phyloP scores from a whole-genome alignment of 1,140 invertebrate genomes.

The Sminthurinus signatus region DNA sequence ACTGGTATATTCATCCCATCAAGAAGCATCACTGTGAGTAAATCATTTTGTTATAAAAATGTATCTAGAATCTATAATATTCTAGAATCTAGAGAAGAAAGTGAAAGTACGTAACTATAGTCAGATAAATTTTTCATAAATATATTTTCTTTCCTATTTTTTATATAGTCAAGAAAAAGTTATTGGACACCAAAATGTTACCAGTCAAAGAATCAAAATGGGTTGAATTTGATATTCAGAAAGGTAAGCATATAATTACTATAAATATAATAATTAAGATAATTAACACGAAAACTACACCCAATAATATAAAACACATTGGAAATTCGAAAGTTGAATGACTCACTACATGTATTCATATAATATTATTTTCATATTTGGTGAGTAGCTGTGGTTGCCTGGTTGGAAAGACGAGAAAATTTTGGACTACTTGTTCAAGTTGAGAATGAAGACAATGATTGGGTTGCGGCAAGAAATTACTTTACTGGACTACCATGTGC shows the following conservation, averaged over 20 bases:
- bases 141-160: too few relatives aligned
- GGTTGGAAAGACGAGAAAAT: slow-evolving; percentile 48
- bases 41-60: slow-evolving; percentile 6
- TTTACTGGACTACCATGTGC: slow-evolving; percentile 51
- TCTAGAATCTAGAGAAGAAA: too few relatives aligned
- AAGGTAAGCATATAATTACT: too few relatives aligned
- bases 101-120: too few relatives aligned
- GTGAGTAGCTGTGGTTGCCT: slow-evolving; percentile 45
- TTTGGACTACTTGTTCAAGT: slow-evolving; percentile 56
- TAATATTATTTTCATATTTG: too few relatives aligned
- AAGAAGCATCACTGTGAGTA: slow-evolving; percentile 53
- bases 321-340: too few relatives aligned
- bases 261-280: too few relatives aligned
- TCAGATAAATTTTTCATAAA: not conserved
- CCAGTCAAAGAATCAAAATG: slow-evolving; percentile 45
- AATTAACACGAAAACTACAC: too few relatives aligned
- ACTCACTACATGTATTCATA: too few relatives aligned
- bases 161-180: slow-evolving; percentile 53
- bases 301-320: too few relatives aligned
- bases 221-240: slow-evolving; percentile 46
- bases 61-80: too few relatives aligned
- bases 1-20: slow-evolving; percentile 54
- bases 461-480: slow-evolving; percentile 50
- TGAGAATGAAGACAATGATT: slow-evolving; percentile 56
- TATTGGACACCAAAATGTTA: slow-evolving; percentile 53